Conservation (phyloP, 1,140 invertebrate genomes). For the Leptinotarsa defecta region DNA sequence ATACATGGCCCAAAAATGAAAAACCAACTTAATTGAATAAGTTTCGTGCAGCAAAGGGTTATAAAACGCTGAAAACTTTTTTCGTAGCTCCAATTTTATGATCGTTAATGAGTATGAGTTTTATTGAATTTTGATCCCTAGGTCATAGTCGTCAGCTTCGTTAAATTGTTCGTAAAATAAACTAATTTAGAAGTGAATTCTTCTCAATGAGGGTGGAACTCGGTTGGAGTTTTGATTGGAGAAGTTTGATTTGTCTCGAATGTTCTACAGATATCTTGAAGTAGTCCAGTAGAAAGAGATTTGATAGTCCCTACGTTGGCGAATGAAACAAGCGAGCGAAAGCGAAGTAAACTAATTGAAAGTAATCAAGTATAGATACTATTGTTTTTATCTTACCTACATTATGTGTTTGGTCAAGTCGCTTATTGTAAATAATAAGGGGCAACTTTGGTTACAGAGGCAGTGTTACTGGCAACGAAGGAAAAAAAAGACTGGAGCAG, state of each 20-base stretch:
- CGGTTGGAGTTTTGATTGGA: neutral
- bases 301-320: too few relatives aligned
- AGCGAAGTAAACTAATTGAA: too few relatives aligned
- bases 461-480: too few relatives aligned
- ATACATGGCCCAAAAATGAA: slow-evolving; percentile 18
- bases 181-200: neutral
- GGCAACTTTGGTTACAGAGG: too few relatives aligned
- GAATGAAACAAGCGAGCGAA: too few relatives aligned
- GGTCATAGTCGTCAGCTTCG: neutral
- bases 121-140: slow-evolving; percentile 3
- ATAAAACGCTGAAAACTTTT: slow-evolving; percentile 13
- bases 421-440: too few relatives aligned
- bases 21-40: slow-evolving; percentile 24
- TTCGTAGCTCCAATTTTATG: neutral
- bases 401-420: too few relatives aligned
- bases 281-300: too few relatives aligned
- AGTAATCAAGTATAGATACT: too few relatives aligned
- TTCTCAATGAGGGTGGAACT: neutral
- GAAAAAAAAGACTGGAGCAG: too few relatives aligned
- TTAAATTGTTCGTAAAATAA: neutral
- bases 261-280: too few relatives aligned
- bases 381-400: too few relatives aligned
- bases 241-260: neutral
- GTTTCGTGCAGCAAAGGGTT: slow-evolving; percentile 7
- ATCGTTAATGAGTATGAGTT: slow-evolving; percentile 6